These are phyloP conservation scores for Ormyrus labotus DNA, from an alignment of 2,888 invertebrate genomes.

Conservation along the genomic window DNA sequence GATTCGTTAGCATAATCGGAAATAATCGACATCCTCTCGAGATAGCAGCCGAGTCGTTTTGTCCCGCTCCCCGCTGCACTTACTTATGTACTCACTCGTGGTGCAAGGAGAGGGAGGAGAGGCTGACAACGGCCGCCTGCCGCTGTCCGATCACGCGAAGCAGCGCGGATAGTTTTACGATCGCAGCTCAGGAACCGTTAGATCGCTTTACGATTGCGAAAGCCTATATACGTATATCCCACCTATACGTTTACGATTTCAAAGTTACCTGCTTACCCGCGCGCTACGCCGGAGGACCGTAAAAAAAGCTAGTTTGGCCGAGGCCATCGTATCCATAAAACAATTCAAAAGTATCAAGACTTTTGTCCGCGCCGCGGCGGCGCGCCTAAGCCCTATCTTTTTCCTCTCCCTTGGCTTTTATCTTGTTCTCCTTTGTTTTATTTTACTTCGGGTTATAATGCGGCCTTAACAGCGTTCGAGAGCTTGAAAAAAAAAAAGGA, in stretches of 20 bases:
- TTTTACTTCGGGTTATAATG: not conserved
- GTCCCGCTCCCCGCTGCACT: not conserved
- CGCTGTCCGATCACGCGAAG: constrained; percentile 41
- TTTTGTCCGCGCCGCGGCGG: constrained; percentile 15
- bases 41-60: constrained; percentile 16
- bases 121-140: constrained; percentile 35
- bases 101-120: not conserved
- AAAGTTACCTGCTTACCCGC: constrained; percentile 52
- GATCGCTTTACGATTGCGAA: constrained; percentile 63
- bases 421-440: constrained; percentile 8
- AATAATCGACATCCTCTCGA: not conserved
- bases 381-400: not conserved
- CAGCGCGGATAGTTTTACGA: constrained; percentile 59
- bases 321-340: constrained; percentile 55
- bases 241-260: constrained; percentile 57
- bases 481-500: too few species aligned
- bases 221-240: constrained; percentile 21
- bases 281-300: constrained; percentile 31
- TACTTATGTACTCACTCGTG: not conserved
- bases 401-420: not conserved
- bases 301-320: constrained; percentile 48
- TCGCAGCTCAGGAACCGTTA: constrained; percentile 58
- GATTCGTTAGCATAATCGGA: not conserved
- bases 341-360: constrained; percentile 50
- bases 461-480: too few species aligned